These are phyloP conservation scores for Numida meleagris DNA, from an alignment of 2,113 vertebrate species.

Conservation along the genomic window DNA sequence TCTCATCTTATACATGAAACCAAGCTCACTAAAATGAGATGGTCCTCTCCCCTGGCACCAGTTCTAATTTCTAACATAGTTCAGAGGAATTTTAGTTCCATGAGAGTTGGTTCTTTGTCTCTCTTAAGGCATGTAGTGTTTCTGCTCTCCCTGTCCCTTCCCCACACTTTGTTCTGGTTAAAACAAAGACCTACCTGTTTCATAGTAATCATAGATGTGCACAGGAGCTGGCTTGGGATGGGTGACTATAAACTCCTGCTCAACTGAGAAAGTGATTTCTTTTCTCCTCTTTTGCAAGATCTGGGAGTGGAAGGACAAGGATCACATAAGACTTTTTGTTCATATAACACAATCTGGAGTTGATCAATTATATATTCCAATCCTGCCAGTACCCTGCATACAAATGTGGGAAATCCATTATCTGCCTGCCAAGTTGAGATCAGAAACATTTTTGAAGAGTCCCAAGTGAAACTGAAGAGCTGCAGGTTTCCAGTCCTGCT, in stretches of 20 bases:
- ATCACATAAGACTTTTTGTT: background rate
- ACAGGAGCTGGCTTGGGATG: constrained; percentile 80
- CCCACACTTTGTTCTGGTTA: background rate
- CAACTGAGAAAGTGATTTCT: constrained; percentile 63
- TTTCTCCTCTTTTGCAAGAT: background rate
- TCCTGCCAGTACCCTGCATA: background rate
- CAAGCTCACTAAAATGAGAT: background rate
- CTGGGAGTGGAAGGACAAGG: constrained; percentile 1
- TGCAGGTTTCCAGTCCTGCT: background rate
- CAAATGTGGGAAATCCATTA: background rate
- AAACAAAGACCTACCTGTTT: constrained; percentile 75
- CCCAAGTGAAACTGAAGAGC: background rate
- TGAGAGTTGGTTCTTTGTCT: background rate
- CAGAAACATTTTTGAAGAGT: background rate
- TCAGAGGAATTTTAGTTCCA: background rate
- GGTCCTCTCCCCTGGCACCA: background rate
- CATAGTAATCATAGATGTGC: constrained; percentile 86
- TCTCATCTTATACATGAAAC: background rate
- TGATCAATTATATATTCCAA: background rate
- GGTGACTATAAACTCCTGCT: constrained; percentile 73
- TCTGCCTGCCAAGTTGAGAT: background rate
- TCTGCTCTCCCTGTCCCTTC: background rate
- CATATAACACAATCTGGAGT: background rate
- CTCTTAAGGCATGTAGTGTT: background rate
- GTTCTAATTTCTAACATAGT: background rate